Evolutionary conservation across 2,888 invertebrate genomes (phyloP).

Genomic region (Lasioglossum oenotherae): DNA sequence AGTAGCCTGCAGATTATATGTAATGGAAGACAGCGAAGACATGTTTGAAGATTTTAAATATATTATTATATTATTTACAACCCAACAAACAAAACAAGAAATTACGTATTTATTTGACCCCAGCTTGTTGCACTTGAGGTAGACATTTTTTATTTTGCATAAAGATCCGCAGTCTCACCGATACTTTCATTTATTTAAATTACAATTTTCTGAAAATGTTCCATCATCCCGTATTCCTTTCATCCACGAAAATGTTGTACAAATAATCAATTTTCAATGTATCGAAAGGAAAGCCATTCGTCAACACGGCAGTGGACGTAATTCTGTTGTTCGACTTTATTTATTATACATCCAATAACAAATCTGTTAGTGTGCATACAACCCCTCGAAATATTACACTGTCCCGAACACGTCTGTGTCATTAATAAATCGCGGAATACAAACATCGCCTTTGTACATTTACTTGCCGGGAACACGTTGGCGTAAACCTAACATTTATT

Average conservation of each 20-base stretch:
- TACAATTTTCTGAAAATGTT: background rate
- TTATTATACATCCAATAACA: background rate
- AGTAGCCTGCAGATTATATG: too few species aligned
- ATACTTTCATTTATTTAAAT: too few species aligned
- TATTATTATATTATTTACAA: too few species aligned
- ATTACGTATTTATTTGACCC: too few species aligned
- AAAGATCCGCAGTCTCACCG: too few species aligned
- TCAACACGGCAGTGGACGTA: background rate
- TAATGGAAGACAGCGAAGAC: too few species aligned
- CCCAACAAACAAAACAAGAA: too few species aligned
- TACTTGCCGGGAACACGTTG: background rate
- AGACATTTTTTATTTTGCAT: too few species aligned
- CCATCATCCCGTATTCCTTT: background rate
- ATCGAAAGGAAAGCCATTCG: background rate
- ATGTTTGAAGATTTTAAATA: too few species aligned
- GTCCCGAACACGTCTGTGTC: background rate
- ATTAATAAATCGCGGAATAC: too few species aligned
- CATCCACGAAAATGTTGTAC: background rate
- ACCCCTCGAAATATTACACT: background rate
- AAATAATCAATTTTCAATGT: background rate
- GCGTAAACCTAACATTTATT: background rate
- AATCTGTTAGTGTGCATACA: background rate
- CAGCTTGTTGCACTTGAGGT: too few species aligned
- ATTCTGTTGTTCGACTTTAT: background rate
- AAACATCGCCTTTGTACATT: background rate